phyloP scores from a whole-genome alignment of 2,797 vertebrate genomes.

The Lycodopsis pacificus region DNA sequence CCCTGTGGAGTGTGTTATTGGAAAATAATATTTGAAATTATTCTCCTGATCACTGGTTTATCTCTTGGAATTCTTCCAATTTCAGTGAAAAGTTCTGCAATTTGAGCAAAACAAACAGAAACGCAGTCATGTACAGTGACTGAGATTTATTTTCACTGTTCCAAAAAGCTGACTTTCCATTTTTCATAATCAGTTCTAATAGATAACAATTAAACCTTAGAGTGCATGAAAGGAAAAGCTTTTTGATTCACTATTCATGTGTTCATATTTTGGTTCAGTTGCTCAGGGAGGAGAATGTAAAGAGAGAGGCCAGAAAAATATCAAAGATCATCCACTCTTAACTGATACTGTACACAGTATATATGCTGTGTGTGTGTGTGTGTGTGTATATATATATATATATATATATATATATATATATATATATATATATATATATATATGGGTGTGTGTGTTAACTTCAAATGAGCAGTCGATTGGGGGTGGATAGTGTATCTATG shows the following conservation, averaged over 20 bases:
- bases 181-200: conserved; percentile 82
- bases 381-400: conserved; percentile 25
- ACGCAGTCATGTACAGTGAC: conserved; percentile 79
- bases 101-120: conserved; percentile 85
- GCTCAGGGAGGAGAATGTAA: neutral
- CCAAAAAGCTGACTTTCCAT: conserved; percentile 85
- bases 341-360: conserved; percentile 27
- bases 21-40: conserved; percentile 87
- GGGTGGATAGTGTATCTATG: conserved; percentile 81
- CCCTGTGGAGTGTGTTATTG: conserved; percentile 83
- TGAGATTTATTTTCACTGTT: conserved; percentile 84
- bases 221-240: conserved; percentile 75
- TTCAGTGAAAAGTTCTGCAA: conserved; percentile 80
- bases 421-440: conserved; percentile 23
- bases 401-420: too few relatives aligned
- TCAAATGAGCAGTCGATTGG: conserved; percentile 80
- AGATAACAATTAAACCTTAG: conserved; percentile 84
- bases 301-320: conserved; percentile 6
- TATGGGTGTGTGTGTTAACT: conserved; percentile 62
- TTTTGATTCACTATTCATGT: conserved; percentile 51
- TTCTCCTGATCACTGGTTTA: conserved; percentile 89
- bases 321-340: conserved; percentile 25
- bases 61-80: conserved; percentile 87
- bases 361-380: neutral
- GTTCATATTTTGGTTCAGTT: conserved; percentile 39